These are phyloP conservation scores for Chrysemys picta DNA, from an alignment of 2,113 vertebrate species.

Conservation along the genomic window DNA sequence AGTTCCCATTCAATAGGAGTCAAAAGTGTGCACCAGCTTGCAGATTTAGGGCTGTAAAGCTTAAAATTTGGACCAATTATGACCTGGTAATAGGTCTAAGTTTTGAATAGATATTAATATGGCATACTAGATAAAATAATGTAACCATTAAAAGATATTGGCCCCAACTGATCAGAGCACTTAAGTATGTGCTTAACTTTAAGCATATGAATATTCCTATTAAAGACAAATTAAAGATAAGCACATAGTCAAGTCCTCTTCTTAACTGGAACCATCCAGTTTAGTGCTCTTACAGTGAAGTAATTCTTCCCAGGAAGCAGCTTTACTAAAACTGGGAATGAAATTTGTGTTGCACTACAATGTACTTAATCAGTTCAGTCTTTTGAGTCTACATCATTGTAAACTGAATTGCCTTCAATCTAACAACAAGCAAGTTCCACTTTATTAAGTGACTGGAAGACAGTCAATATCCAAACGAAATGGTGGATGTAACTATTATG, in stretches of 20 bases:
- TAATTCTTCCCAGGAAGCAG: background rate
- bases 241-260: background rate
- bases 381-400: background rate
- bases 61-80: background rate
- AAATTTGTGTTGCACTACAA: background rate
- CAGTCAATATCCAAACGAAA: background rate
- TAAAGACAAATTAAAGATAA: background rate
- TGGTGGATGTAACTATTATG: background rate
- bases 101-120: background rate
- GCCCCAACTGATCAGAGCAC: background rate
- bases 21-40: background rate
- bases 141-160: background rate
- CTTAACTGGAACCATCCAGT: background rate
- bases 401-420: conserved; percentile 12
- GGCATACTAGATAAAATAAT: background rate
- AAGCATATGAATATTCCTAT: background rate
- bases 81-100: background rate
- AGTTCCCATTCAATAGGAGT: background rate
- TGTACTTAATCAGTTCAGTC: conserved; percentile 13
- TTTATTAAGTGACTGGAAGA: background rate
- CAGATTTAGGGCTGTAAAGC: background rate
- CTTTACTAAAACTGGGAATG: background rate
- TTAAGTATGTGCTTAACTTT: background rate
- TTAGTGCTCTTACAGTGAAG: background rate
- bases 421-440: background rate